These are phyloP conservation scores for Cheilosia grossa DNA, from an alignment of 2,888 invertebrate genomes.

Conservation along the genomic window DNA sequence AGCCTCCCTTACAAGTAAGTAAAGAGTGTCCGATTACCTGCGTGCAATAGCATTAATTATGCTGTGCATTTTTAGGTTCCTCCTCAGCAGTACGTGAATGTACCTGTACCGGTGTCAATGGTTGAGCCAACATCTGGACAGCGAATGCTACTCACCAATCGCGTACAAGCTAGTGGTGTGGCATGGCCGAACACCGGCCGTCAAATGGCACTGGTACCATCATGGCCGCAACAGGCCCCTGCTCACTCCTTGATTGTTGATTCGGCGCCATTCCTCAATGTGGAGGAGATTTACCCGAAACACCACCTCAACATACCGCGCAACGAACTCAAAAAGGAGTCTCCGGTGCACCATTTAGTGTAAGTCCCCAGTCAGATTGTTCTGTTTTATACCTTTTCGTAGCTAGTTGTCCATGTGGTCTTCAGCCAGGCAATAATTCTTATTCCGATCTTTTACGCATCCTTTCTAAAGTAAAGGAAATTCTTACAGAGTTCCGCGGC, in stretches of 20 bases:
- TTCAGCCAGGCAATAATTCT: constrained; percentile 67
- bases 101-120: constrained; percentile 92
- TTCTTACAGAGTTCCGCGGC: constrained; percentile 83
- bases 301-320: constrained; percentile 86
- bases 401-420: constrained; percentile 58
- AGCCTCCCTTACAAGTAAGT: constrained; percentile 82
- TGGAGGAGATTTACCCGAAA: constrained; percentile 84
- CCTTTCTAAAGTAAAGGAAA: constrained; percentile 80
- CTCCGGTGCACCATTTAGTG: constrained; percentile 84
- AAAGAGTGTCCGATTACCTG: too few species aligned
- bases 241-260: constrained; percentile 90
- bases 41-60: background rate
- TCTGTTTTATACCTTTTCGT: constrained; percentile 20
- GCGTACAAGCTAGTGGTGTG: constrained; percentile 83
- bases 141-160: constrained; percentile 89
- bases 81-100: constrained; percentile 92
- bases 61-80: constrained; percentile 84
- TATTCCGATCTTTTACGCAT: constrained; percentile 62
- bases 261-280: constrained; percentile 89
- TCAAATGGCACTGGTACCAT: constrained; percentile 92
- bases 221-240: constrained; percentile 92
- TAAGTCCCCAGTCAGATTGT: constrained; percentile 77
- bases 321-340: constrained; percentile 85
- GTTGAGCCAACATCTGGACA: constrained; percentile 92
- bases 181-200: constrained; percentile 85